A percentile compares a stretch with the other conserved stretches of the same genome.
These are phyloP conservation scores for Rhabditophanes sp. DNA, from an alignment of 2,888 invertebrate genomes.

Conservation along the genomic window DNA sequence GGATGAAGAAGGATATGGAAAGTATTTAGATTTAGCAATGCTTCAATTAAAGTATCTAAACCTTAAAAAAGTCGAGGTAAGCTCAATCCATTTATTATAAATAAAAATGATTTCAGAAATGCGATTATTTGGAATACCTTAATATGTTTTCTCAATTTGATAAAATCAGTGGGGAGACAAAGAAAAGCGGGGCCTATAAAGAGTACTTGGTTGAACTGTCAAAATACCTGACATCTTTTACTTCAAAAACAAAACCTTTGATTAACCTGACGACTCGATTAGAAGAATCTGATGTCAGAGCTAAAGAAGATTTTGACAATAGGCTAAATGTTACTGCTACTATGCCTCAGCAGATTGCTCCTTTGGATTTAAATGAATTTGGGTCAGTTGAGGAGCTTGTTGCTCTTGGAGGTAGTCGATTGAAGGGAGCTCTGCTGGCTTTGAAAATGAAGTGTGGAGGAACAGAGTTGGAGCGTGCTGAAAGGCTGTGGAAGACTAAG, in stretches of 20 bases:
- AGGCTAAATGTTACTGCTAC: constrained; percentile 52
- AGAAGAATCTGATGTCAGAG: constrained; percentile 8
- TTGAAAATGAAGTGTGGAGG: constrained; percentile 93
- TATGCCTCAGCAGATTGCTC: constrained; percentile 79
- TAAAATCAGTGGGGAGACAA: constrained; percentile 65
- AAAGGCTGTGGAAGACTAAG: constrained; percentile 83
- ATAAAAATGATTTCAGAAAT: constrained; percentile 30
- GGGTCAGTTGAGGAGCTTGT: constrained; percentile 92
- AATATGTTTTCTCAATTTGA: constrained; percentile 83
- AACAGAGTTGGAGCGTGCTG: constrained; percentile 87
- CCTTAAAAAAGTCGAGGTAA: constrained; percentile 78
- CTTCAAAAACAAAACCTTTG: constrained; percentile 33
- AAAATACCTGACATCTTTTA: constrained; percentile 30
- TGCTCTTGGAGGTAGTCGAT: constrained; percentile 80
- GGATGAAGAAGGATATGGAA: constrained; percentile 94
- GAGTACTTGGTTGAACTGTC: constrained; percentile 60
- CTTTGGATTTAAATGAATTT: constrained; percentile 91
- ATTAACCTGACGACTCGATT: constrained; percentile 24
- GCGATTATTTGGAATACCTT: constrained; percentile 87
- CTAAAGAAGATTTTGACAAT: constrained; percentile 2
- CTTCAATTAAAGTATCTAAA: constrained; percentile 90
- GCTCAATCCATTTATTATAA: constrained; percentile 7
- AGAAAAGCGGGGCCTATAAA: constrained; percentile 47
- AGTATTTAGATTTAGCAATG: constrained; percentile 85
- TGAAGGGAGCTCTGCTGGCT: constrained; percentile 92